These are phyloP conservation scores for Ectropis crepuscularia DNA, from an alignment of 2,888 invertebrate genomes.

Conservation along the genomic window DNA sequence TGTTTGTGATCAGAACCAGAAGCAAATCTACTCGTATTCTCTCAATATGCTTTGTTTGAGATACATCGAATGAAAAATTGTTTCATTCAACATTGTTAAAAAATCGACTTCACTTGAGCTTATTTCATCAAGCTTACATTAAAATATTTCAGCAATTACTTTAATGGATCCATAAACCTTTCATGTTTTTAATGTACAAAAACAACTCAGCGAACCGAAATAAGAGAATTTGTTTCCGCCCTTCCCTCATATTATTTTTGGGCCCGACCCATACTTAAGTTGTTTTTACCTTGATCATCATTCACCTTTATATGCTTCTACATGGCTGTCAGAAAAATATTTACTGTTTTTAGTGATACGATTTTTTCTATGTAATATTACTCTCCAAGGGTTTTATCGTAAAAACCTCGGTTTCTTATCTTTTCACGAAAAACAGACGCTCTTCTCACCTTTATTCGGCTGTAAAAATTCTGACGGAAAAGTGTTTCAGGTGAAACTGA, in stretches of 20 bases:
- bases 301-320: constrained; percentile 25
- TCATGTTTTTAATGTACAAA: constrained; percentile 10
- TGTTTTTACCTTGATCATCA: constrained; percentile 22
- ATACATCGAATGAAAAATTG: too few species aligned
- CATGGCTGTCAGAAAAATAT: constrained; percentile 37
- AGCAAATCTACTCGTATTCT: too few species aligned
- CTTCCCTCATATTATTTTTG: constrained; percentile 3
- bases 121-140: constrained; percentile 1
- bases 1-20: too few species aligned
- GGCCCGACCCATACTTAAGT: constrained; percentile 9
- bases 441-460: constrained; percentile 42
- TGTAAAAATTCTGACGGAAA: constrained; percentile 41
- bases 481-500: constrained; percentile 33
- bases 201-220: constrained; percentile 7
- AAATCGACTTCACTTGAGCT: not conserved
- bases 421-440: constrained; percentile 37
- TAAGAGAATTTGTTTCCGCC: constrained; percentile 10
- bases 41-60: too few species aligned
- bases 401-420: constrained; percentile 40
- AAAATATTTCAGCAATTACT: constrained; percentile 5
- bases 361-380: constrained; percentile 37
- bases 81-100: too few species aligned
- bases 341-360: constrained; percentile 37
- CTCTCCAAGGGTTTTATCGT: constrained; percentile 24
- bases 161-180: constrained; percentile 7